Evolutionary conservation across 2,797 vertebrate species (phyloP), one percentile per base, ranked within the genome.

Genomic region (Gallinago nigripennis): DNA sequence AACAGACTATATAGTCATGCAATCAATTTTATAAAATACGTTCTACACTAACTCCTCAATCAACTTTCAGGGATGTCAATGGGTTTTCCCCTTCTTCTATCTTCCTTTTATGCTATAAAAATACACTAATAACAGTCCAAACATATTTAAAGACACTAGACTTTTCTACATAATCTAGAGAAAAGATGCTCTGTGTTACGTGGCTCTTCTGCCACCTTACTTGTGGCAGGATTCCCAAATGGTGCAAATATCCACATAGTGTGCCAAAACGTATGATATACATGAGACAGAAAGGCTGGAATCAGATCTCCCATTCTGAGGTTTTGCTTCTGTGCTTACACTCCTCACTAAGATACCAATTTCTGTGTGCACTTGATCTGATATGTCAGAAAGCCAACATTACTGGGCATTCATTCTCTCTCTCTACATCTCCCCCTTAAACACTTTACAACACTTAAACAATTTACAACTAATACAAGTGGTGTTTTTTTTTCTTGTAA

Each of bases 281-380:
- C 4, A 58, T 7, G 7, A 41, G 23, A 50, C 8, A 48, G 13
- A n/a, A 69, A 53, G 28, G 35, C 8, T 37, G 27, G 16, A 76
- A 73, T 73, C n/a, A 57, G 37, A 76, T 23, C 24, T 41, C 54
- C 24, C 27, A 27, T 69, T 71, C 51, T 76, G 27, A 18, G 4
- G 3, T 31, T 65, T 54, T 58, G 41, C 35, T 57, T 48, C 28
- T n/a, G 2, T 63, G 75, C 21, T 84, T 28, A 18, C 11, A 15
- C 14, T 37, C 14, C 24, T 53, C 66, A 23, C 12, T 5, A 71
- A 31, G 33, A 24, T 5, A 37, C 33, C 16, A 24, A 23, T 16
- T 65, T 31, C 4, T 25, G 16, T 3, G 11, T 17, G 31, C 5
- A 0, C 0, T 0, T 13, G 23, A 66, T 13, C 57, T 12, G 12